Evolutionary conservation across 92 coral and sea anemone genomes (phyloP).

Genomic region (Scolanthus callimorphus): DNA sequence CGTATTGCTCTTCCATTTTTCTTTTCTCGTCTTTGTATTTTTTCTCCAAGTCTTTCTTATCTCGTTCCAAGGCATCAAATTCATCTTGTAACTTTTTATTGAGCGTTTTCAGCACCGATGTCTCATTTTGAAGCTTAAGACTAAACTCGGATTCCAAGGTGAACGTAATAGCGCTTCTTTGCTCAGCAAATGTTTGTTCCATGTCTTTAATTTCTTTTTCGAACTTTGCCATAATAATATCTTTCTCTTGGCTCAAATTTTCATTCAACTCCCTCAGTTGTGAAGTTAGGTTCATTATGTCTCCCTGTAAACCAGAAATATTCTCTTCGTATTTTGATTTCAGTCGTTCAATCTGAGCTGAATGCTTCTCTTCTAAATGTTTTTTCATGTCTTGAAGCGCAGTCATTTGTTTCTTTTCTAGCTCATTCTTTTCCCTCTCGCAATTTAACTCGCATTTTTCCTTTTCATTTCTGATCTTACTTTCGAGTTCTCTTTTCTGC

Average conservation of each 20-base stretch:
- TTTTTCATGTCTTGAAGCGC: constrained; percentile 61
- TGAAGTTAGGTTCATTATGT: constrained; percentile 75
- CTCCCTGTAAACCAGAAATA: constrained; percentile 67
- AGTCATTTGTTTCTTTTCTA: constrained; percentile 68
- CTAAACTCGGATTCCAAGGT: constrained; percentile 81
- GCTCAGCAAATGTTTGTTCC: constrained; percentile 80
- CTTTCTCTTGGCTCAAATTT: constrained; percentile 85
- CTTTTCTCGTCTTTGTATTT: constrained; percentile 79
- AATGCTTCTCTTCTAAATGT: constrained; percentile 56
- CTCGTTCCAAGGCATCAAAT: constrained; percentile 73
- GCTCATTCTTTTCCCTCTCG: constrained; percentile 82
- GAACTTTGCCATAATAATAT: constrained; percentile 73
- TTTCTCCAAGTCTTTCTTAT: constrained; percentile 77
- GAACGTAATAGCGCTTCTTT: constrained; percentile 63
- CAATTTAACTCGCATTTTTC: constrained; percentile 79
- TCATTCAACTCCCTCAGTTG: constrained; percentile 90
- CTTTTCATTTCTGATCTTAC: constrained; percentile 69
- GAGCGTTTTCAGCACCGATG: constrained; percentile 61
- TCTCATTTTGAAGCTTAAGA: constrained; percentile 83
- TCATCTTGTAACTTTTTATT: constrained; percentile 83
- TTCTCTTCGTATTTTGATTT: constrained; percentile 81
- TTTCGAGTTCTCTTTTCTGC: constrained; percentile 88
- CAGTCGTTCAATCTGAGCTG: constrained; percentile 66
- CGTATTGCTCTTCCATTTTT: constrained; percentile 73
- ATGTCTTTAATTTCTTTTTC: constrained; percentile 89